phyloP scores from a whole-genome alignment of 2,888 invertebrate species.

The Spodoptera picta region DNA sequence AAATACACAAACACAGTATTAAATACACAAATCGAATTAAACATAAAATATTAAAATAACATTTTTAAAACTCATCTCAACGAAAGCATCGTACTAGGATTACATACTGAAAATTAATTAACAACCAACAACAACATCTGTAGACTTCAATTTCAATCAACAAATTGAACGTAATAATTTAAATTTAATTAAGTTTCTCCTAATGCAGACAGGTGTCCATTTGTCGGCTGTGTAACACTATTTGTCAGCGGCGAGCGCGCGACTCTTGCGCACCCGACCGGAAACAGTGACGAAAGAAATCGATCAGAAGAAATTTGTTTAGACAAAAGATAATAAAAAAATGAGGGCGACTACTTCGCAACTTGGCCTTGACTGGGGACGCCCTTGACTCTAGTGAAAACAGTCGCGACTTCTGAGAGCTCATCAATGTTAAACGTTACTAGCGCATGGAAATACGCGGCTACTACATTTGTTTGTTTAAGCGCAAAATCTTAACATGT shows the following conservation, averaged over 20 bases:
- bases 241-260: slow-evolving; percentile 49
- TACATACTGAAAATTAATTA: neutral
- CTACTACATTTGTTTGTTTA: slow-evolving; percentile 2
- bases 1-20: neutral
- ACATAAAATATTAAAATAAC: neutral
- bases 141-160: slow-evolving; percentile 5
- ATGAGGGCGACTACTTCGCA: slow-evolving; percentile 81
- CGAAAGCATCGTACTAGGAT: neutral
- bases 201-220: slow-evolving; percentile 47
- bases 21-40: neutral
- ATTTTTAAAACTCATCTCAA: neutral
- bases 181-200: slow-evolving; percentile 44
- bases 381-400: slow-evolving; percentile 86
- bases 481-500: neutral
- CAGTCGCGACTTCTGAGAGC: slow-evolving; percentile 58
- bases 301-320: slow-evolving; percentile 78
- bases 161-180: slow-evolving; percentile 26
- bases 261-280: slow-evolving; percentile 75
- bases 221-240: slow-evolving; percentile 51
- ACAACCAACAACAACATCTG: slow-evolving; percentile 1
- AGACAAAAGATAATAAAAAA: slow-evolving; percentile 78
- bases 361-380: slow-evolving; percentile 81
- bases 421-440: slow-evolving; percentile 53
- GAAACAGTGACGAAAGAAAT: slow-evolving; percentile 81
- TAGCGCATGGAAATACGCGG: slow-evolving; percentile 13